Evolutionary conservation across 2,113 vertebrate species (phyloP).

Genomic region (Stercorarius parasiticus): DNA sequence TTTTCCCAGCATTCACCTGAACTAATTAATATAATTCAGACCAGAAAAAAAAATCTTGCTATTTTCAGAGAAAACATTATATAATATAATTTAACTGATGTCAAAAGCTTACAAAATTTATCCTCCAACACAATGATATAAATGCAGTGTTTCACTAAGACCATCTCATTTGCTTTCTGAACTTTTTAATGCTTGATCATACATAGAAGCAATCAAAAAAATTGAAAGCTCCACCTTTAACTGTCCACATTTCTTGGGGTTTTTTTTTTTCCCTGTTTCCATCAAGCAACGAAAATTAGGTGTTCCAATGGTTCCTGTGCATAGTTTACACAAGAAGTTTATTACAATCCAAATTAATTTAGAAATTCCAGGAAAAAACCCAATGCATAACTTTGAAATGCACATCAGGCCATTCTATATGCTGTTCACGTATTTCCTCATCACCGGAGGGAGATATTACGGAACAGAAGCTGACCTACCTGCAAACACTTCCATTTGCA

Average conservation of each 20-base stretch:
- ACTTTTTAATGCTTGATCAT: not conserved
- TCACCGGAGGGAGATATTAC: rapidly evolving
- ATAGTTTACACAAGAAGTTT: not conserved
- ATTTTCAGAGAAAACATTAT: constrained; percentile 44
- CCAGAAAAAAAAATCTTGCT: not conserved
- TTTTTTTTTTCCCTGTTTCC: not conserved
- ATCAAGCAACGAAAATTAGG: not conserved
- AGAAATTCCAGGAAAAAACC: not conserved
- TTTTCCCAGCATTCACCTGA: not conserved
- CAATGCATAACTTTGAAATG: not conserved
- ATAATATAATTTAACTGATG: constrained; percentile 3
- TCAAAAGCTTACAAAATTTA: constrained; percentile 24
- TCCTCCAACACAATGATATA: not conserved
- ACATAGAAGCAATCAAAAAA: not conserved
- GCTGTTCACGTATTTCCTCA: not conserved
- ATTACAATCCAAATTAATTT: not conserved
- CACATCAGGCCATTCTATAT: not conserved
- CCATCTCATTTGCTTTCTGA: not conserved
- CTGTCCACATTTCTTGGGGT: not conserved
- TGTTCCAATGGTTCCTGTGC: not conserved
- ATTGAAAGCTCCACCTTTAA: not conserved
- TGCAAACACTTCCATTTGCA: not conserved
- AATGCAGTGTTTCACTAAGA: not conserved
- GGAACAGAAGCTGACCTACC: not conserved
- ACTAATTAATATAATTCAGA: constrained; percentile 8